Evolutionary conservation across 2,113 vertebrate species (phyloP), one percentile per base, ranked within the genome.

Genomic region (Pteruthius melanotis): DNA sequence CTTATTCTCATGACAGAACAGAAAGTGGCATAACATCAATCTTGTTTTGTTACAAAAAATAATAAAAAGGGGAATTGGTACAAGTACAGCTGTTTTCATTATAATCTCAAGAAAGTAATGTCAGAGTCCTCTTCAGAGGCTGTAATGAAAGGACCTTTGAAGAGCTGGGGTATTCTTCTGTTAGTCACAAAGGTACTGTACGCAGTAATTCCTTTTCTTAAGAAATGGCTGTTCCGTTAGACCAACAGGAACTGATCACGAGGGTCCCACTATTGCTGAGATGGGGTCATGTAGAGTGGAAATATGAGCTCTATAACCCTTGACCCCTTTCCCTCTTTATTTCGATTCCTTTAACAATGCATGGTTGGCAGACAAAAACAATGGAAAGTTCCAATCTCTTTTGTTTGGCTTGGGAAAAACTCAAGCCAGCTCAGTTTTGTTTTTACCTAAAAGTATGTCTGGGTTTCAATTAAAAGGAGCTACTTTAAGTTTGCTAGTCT

Each of bases 351-450:
- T 95, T 94, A 97, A 97, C 97, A 98, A 98, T 98, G 88, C 95
- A 76, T 84, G 27, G 93, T 95, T 97, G 97, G 96, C 97, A 97
- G 97, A 97, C 96, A 96, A 97, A 98, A 97, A 97, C 96, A 96
- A 97, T 94, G 94, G 89, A 96, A 94, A 96, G 95, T 89, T 96
- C 89, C 93, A 94, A 95, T 93, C 90, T 95, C 97, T 97, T 98
- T 98, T 98, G 97, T 98, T 96, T 97, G 90, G 81, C 97, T 98
- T 98, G 97, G 97, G 97, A 97, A 98, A 98, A 97, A 93, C 88
- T 95, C 96, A 44, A 91, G 93, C 57, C 89, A 90, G 94, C 97
- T 97, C 86, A 72, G 96, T 97, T 96, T 94, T 96, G 91, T 96
- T 98, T 97, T 95, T 96, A 97, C 94, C 95, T 97, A 94, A 95